A percentile compares a stretch with the other conserved stretches of the same genome.
These are phyloP conservation scores for Nyleta sp. DNA, from an alignment of 2,888 invertebrate species.

Conservation along the genomic window DNA sequence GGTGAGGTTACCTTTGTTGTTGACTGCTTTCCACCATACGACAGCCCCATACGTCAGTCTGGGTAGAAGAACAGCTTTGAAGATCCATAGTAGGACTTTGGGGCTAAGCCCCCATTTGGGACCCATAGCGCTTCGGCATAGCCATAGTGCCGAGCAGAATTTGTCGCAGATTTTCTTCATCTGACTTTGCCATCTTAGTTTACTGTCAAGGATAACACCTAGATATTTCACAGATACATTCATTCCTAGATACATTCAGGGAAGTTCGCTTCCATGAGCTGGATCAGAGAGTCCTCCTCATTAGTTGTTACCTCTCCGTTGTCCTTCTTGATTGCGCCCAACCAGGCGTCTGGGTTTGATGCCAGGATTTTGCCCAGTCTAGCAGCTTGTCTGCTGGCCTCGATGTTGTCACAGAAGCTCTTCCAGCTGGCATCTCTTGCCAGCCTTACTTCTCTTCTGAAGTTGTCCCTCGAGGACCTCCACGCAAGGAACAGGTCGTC, in stretches of 20 bases:
- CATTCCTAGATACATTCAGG: constrained; percentile 3
- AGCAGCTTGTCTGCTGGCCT: not conserved
- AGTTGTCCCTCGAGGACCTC: not conserved
- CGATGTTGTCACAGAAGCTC: not conserved
- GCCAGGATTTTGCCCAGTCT: constrained; percentile 7
- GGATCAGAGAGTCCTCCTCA: not conserved
- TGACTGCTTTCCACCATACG: constrained; percentile 8
- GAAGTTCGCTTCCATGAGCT: not conserved
- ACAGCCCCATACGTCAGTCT: constrained; percentile 5
- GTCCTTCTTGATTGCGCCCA: not conserved
- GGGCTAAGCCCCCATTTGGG: constrained; percentile 8
- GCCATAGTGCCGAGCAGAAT: constrained; percentile 2
- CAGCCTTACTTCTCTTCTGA: not conserved
- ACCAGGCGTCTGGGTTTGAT: constrained; percentile 20
- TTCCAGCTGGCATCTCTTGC: constrained; percentile 9
- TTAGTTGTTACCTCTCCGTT: not conserved
- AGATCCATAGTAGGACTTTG: not conserved
- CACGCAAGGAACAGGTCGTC: not conserved
- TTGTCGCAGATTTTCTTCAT: not conserved
- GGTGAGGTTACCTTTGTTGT: not conserved
- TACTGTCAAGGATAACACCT: constrained; percentile 8
- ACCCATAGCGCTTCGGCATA: constrained; percentile 4
- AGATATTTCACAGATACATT: constrained; percentile 26
- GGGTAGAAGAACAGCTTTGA: not conserved
- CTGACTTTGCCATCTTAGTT: not conserved